Conservation (phyloP, 2,888 invertebrate genomes). For the Drosophila aldrichi region DNA sequence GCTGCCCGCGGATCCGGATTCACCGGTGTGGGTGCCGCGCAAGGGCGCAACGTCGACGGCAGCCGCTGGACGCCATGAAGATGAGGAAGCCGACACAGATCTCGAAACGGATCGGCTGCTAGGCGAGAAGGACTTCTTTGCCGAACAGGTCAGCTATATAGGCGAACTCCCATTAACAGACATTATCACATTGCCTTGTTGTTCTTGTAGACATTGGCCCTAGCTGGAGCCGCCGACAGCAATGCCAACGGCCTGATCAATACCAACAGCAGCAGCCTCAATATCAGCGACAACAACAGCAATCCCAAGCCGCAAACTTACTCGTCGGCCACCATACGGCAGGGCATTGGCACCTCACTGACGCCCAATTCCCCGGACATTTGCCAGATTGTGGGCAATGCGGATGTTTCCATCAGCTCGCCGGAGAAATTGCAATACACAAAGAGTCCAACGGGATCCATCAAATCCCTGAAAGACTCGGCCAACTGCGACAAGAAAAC, state of each 20-base stretch:
- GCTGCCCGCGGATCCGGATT: conserved; percentile 81
- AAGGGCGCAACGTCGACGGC: conserved; percentile 41
- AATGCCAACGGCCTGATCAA: conserved; percentile 61
- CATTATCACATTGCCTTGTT: neutral
- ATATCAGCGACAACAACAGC: conserved; percentile 54
- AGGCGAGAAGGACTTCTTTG: conserved; percentile 96
- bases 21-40: conserved; percentile 85
- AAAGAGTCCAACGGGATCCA: conserved; percentile 87
- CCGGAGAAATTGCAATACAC: conserved; percentile 84
- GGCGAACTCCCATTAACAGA: neutral
- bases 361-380: conserved; percentile 83
- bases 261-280: conserved; percentile 29
- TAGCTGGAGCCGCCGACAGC: conserved; percentile 55
- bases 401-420: conserved; percentile 78
- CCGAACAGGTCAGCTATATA: conserved; percentile 86
- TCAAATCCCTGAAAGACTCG: conserved; percentile 86
- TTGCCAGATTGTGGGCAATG: conserved; percentile 82
- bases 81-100: conserved; percentile 98
- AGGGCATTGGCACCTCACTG: conserved; percentile 84
- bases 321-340: conserved; percentile 84
- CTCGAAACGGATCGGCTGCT: conserved; percentile 98
- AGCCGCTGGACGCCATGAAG: conserved; percentile 84
- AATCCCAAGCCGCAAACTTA: conserved; percentile 79
- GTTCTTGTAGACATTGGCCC: conserved; percentile 57
- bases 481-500: conserved; percentile 83